A percentile compares a stretch with the other conserved stretches of the same genome.
Evolutionary conservation across 2,888 invertebrate genomes (phyloP).

Genomic region (Helobdella robusta): DNA sequence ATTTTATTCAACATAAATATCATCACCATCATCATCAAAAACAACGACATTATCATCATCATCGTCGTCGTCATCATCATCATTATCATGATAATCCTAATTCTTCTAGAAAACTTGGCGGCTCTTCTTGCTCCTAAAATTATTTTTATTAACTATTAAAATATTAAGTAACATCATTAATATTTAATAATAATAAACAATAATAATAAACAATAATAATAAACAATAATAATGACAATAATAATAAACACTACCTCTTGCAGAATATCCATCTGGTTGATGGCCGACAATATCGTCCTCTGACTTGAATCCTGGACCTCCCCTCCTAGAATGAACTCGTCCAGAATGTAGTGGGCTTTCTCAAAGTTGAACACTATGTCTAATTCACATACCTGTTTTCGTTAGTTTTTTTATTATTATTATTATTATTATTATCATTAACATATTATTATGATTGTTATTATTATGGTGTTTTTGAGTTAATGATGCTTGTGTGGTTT

Average conservation of each 20-base stretch:
- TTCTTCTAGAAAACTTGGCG: slow-evolving; percentile 15
- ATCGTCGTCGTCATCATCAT: no score
- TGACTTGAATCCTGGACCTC: slow-evolving; percentile 99
- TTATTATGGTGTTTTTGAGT: no score
- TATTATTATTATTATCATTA: no score
- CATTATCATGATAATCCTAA: slow-evolving; percentile 11
- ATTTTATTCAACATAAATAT: no score
- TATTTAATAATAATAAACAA: neutral
- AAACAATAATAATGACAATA: neutral
- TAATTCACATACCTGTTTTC: slow-evolving; percentile 95
- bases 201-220: neutral
- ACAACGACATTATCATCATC: no score
- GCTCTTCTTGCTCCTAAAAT: slow-evolving; percentile 19
- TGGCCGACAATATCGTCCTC: slow-evolving; percentile 96
- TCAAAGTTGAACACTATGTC: slow-evolving; percentile 99
- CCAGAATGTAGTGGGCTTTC: slow-evolving; percentile 97
- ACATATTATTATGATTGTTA: no score
- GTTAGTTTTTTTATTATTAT: no score
- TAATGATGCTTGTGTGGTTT: no score
- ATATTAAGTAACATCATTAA: neutral
- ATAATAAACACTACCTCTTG: slow-evolving; percentile 88
- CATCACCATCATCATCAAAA: no score
- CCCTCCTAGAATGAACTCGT: slow-evolving; percentile 90
- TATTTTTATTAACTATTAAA: neutral
- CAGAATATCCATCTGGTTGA: slow-evolving; percentile 94